These are phyloP conservation scores for Ia io DNA, from an alignment of 2,113 vertebrate genomes.

Conservation along the genomic window DNA sequence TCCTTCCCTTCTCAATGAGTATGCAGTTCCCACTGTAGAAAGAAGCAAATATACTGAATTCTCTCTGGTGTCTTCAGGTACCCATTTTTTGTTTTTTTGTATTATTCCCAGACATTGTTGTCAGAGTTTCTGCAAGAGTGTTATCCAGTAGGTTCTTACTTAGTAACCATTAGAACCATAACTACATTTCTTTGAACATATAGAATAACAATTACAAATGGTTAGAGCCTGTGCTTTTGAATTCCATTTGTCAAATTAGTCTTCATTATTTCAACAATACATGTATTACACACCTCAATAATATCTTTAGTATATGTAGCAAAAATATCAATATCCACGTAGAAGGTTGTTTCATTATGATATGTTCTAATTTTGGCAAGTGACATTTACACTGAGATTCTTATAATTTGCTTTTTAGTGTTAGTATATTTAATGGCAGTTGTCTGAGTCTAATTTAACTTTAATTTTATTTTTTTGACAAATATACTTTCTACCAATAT, in stretches of 20 bases:
- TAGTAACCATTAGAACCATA: not conserved
- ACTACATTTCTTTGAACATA: not conserved
- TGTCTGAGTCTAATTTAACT: not conserved
- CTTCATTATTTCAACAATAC: not conserved
- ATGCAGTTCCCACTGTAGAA: not conserved
- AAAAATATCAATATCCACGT: not conserved
- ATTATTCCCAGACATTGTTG: not conserved
- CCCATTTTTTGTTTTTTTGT: not conserved
- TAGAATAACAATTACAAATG: not conserved
- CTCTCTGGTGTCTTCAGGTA: not conserved
- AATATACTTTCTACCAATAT: not conserved
- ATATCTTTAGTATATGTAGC: not conserved
- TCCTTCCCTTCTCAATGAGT: not conserved
- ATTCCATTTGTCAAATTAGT: not conserved
- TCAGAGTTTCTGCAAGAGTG: not conserved
- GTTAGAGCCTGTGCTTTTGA: not conserved
- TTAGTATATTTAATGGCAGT: not conserved
- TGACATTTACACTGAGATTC: not conserved
- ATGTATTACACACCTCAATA: not conserved
- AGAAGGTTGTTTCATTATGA: not conserved
- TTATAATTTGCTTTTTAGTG: not conserved
- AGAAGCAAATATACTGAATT: no score
- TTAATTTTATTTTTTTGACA: not conserved
- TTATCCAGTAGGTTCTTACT: not conserved
- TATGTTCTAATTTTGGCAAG: not conserved